Evolutionary conservation across 92 coral and sea anemone genomes (phyloP), one percentile per base, ranked within the genome.

Genomic region (Palythoa grandis): DNA sequence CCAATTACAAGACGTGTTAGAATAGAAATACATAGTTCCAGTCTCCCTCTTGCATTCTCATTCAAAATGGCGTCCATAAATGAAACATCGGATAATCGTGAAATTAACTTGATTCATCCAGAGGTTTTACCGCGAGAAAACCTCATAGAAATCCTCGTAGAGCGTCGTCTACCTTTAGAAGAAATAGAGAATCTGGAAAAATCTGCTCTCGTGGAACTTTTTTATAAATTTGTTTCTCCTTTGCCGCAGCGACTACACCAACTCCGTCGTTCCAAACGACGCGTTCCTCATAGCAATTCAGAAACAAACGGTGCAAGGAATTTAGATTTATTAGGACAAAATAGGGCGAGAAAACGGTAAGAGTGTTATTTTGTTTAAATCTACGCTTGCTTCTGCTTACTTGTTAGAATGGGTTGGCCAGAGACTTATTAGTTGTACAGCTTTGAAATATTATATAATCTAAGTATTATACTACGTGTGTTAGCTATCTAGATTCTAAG

Each of bases 61-160:
- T 5, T 76, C 74, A 77, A 83, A 20, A 83, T 83, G 87, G 87
- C 87, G 87, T 83, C 87, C 10, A 53, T n/a, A 40, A 65, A 0
- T 40, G 79, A 19, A 76, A 52, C 82, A 87, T n/a, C 84, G 82
- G 72, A 86, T 29, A 50, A 53, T 71, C 43, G 24, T 6, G 29
- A 53, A 40, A 19, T 82, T 38, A 56, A 67, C 70, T 75, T 87
- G 40, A 86, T 90, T 83, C 97, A 95, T 87, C 99, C 99, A 2
- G 99, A 96, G 79, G 91, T 96, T 88, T 92, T 96, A 48, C 78
- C 98, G 12, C 88, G 90, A 82, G 98, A 96, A 88, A 91, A 86
- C 23, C 91, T 96, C 10, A 53, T 91, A 58, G 91, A 95, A 84
- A 92, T 95, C 50, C 93, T 96, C 63, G 72, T 85, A 72, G 78